A percentile compares a stretch with the other conserved stretches of the same genome.
Evolutionary conservation across 2,888 invertebrate genomes (phyloP).

Genomic region (Agriotes lineatus): DNA sequence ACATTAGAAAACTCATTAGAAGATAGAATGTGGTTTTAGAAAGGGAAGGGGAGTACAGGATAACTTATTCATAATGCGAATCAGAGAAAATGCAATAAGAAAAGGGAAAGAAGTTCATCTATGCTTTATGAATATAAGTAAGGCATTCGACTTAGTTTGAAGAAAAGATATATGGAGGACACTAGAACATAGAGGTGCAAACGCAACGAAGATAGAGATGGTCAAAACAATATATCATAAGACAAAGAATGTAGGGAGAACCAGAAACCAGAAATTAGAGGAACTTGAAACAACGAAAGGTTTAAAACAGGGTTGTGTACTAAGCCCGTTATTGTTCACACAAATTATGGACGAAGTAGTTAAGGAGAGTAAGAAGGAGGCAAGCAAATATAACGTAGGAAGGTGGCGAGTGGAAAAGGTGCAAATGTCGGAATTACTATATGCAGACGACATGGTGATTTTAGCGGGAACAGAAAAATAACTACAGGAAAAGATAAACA

Average conservation of each 20-base stretch:
- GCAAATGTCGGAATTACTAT: no score
- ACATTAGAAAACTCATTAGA: not conserved
- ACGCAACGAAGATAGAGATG: not conserved
- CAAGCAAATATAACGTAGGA: no score
- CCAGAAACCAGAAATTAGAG: not conserved
- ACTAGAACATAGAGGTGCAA: not conserved
- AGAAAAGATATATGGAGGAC: not conserved
- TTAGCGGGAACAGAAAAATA: not conserved
- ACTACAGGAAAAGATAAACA: not conserved
- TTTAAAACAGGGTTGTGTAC: not conserved
- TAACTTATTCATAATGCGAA: not conserved
- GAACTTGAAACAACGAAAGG: not conserved
- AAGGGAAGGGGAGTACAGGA: not conserved
- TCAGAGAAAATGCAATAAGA: not conserved
- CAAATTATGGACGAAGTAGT: not conserved
- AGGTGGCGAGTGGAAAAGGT: not conserved
- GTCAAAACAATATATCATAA: not conserved
- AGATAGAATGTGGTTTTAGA: not conserved
- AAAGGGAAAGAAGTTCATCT: not conserved
- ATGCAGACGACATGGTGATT: not conserved
- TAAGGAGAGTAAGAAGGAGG: no score
- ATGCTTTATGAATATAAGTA: not conserved
- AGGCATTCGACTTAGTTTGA: not conserved
- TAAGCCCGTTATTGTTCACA: not conserved
- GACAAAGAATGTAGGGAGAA: not conserved